phyloP scores from a whole-genome alignment of 2,797 vertebrate species.

The Tamandua tetradactyla region DNA sequence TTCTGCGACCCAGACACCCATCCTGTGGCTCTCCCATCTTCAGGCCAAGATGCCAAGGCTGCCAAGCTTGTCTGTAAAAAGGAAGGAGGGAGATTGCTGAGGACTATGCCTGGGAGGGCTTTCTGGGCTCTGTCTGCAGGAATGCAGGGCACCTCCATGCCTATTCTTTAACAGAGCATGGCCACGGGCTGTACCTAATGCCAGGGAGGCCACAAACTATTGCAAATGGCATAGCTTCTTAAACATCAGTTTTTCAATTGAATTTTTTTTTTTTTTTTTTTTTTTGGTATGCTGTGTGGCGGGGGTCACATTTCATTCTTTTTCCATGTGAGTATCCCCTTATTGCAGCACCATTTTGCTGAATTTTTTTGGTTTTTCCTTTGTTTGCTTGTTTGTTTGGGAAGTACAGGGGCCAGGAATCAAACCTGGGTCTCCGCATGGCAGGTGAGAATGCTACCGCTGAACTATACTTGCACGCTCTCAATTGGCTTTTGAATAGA shows the following conservation, averaged over 20 bases:
- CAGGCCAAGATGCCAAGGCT: background rate
- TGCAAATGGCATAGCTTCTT: background rate
- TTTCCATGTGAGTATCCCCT: too few species aligned
- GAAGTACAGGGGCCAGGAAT: too few species aligned
- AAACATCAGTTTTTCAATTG: background rate
- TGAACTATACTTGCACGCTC: too few species aligned
- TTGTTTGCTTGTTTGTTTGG: too few species aligned
- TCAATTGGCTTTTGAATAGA: too few species aligned
- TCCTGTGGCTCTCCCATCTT: background rate
- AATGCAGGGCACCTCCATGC: background rate
- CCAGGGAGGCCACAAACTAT: background rate
- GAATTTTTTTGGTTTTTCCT: too few species aligned
- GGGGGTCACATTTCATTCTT: too few species aligned
- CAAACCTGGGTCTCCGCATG: too few species aligned
- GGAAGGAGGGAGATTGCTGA: background rate
- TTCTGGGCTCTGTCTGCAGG: background rate
- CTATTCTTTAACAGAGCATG: background rate
- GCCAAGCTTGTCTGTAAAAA: background rate
- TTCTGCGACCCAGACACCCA: background rate
- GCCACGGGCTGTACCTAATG: background rate
- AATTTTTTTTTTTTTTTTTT: too few species aligned
- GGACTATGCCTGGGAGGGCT: background rate
- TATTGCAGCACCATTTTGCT: too few species aligned
- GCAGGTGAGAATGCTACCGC: too few species aligned
- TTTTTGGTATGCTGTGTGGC: too few species aligned